Evolutionary conservation across 2,888 invertebrate genomes (phyloP).

Genomic region (Heteropelma amictum): DNA sequence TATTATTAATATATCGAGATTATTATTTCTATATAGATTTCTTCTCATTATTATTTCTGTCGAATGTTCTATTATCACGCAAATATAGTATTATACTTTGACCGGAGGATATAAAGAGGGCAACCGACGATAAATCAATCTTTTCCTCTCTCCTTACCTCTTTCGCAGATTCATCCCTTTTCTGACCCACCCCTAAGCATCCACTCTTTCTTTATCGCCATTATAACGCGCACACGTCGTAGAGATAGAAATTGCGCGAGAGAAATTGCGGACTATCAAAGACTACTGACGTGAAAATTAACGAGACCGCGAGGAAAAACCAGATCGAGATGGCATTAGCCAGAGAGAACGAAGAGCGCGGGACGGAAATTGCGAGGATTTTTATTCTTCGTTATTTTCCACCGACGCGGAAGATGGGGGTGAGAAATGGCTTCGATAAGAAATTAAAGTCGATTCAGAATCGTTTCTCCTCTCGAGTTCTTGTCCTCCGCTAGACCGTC

Average conservation of each 20-base stretch:
- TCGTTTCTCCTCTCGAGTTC: constrained; percentile 3
- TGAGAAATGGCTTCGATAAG: constrained; percentile 44
- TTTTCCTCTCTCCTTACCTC: constrained; percentile 21
- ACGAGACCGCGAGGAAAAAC: constrained; percentile 65
- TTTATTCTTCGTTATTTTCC: neutral
- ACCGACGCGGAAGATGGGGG: neutral
- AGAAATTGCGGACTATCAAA: constrained; percentile 55
- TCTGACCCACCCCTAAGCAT: constrained; percentile 11
- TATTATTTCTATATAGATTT: too few relatives aligned
- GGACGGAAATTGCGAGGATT: constrained; percentile 12
- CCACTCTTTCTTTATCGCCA: neutral
- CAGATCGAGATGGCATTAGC: constrained; percentile 58
- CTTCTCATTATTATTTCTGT: too few relatives aligned
- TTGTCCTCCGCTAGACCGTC: neutral
- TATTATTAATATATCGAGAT: too few relatives aligned
- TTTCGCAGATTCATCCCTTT: constrained; percentile 44
- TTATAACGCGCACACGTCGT: constrained; percentile 1
- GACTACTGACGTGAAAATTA: constrained; percentile 63
- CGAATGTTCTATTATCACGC: too few relatives aligned
- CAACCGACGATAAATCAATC: too few relatives aligned
- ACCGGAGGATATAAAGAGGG: too few relatives aligned
- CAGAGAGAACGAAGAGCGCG: constrained; percentile 33
- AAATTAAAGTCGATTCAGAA: constrained; percentile 50
- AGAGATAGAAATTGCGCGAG: constrained; percentile 41
- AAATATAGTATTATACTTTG: too few relatives aligned